Evolutionary conservation across 2,113 vertebrate species (phyloP).

Genomic region (Ctenodactylus gundi): DNA sequence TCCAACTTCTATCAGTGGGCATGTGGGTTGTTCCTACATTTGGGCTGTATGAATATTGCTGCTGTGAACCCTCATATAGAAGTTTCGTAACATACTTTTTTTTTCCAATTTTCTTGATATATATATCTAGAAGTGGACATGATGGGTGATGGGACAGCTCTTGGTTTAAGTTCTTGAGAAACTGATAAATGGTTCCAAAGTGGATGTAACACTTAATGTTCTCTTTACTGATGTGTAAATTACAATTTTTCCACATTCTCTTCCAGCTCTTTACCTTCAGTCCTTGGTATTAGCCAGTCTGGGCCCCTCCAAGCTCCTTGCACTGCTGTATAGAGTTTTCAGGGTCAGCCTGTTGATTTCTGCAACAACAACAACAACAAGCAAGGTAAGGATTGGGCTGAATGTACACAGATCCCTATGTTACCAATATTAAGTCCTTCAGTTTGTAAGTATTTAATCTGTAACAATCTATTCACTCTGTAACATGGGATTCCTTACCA

Average conservation of each 20-base stretch:
- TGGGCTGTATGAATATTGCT: not conserved
- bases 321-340: not conserved
- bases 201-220: not conserved
- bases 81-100: not conserved
- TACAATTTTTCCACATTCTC: not conserved
- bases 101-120: not conserved
- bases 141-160: not conserved
- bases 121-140: not conserved
- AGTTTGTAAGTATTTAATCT: not conserved
- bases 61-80: not conserved
- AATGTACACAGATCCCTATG: not conserved
- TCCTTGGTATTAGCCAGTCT: not conserved
- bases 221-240: not conserved
- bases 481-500: not conserved
- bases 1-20: not conserved
- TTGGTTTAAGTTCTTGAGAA: not conserved
- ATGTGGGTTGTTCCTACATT: not conserved
- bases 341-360: not conserved
- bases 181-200: not conserved
- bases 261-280: not conserved
- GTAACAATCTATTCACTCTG: not conserved
- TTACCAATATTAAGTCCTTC: not conserved
- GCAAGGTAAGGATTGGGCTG: not conserved
- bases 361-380: not conserved
- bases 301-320: not conserved